Percentiles rank a stretch among this genome's conserved stretches.
phyloP scores from a whole-genome alignment of 2,113 vertebrate genomes.

The Gallinago paraguaiae region DNA sequence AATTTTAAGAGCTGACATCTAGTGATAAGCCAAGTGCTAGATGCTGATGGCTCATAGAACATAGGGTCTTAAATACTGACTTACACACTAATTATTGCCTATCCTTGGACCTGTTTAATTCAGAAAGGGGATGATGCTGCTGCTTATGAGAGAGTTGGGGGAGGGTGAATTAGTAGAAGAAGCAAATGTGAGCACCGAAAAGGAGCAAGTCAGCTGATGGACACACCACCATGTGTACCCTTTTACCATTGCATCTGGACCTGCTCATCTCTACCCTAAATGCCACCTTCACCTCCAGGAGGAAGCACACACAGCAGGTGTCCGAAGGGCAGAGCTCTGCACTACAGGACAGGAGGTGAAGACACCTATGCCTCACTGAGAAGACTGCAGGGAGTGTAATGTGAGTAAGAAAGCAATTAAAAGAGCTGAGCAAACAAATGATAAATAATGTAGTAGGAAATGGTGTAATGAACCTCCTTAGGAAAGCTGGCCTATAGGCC shows the following conservation, averaged over 20 bases:
- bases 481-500: not conserved
- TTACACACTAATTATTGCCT: not conserved
- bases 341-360: not conserved
- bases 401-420: constrained; percentile 36
- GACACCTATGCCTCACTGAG: not conserved
- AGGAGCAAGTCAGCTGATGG: not conserved
- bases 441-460: constrained; percentile 45
- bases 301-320: not conserved
- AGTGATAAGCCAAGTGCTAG: constrained; percentile 29
- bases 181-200: not conserved
- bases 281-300: rapidly evolving
- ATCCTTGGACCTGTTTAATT: not conserved
- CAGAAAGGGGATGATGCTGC: not conserved
- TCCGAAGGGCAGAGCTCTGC: not conserved
- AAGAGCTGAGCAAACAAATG: constrained; percentile 43
- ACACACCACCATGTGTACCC: no score
- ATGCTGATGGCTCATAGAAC: not conserved
- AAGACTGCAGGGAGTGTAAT: not conserved
- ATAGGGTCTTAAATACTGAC: not conserved
- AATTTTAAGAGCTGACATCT: constrained; percentile 50
- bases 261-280: not conserved
- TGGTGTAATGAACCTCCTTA: constrained; percentile 26
- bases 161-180: not conserved
- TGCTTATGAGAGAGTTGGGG: not conserved
- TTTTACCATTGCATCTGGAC: not conserved